Evolutionary conservation across 2,113 vertebrate species (phyloP).

Genomic region (Ceyx cyanopectus): DNA sequence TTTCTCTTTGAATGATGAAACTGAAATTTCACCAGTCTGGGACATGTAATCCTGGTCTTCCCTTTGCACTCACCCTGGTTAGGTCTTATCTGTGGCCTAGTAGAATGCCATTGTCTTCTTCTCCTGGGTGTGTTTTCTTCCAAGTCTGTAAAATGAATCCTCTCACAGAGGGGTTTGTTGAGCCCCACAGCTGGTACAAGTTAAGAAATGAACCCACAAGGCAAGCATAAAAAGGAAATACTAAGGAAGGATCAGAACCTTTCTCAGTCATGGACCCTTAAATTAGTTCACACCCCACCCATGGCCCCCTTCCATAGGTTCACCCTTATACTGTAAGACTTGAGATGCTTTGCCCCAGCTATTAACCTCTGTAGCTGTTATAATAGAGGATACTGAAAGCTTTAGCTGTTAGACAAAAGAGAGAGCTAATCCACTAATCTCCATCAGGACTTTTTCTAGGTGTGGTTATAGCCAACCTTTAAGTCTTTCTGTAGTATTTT

Average conservation of each 20-base stretch:
- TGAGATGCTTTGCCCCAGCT: background rate
- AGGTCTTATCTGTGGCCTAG: background rate
- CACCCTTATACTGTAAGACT: background rate
- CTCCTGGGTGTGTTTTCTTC: background rate
- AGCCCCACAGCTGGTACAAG: background rate
- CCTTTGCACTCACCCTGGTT: background rate
- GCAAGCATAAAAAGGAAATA: background rate
- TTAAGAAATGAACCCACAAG: background rate
- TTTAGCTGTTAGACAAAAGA: background rate
- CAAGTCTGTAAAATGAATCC: accelerated
- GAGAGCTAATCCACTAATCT: background rate
- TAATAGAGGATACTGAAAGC: background rate
- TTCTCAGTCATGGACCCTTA: background rate
- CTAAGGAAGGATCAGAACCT: background rate
- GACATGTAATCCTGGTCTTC: background rate
- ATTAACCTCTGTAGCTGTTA: background rate
- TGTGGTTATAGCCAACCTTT: background rate
- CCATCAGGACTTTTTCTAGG: background rate
- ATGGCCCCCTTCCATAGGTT: background rate
- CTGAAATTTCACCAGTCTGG: background rate
- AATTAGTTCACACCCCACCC: background rate
- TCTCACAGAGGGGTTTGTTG: background rate
- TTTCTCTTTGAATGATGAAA: background rate
- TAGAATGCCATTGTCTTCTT: background rate
- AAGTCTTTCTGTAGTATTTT: background rate